phyloP scores from a whole-genome alignment of 2,888 invertebrate species.

The Morpho deidamia region DNA sequence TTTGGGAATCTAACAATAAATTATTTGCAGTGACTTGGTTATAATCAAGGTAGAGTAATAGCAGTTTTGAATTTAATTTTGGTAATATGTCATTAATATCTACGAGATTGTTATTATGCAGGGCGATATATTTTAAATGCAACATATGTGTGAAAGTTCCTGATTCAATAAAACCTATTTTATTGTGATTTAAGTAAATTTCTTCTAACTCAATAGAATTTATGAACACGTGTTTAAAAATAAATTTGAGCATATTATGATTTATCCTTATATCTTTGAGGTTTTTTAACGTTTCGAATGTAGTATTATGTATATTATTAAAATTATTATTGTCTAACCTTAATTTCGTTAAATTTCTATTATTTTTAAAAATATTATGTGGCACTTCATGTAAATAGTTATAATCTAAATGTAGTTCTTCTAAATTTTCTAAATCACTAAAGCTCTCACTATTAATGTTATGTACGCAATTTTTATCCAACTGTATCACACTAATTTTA shows the following conservation, averaged over 20 bases:
- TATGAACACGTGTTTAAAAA: conserved; percentile 87
- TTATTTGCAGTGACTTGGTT: conserved; percentile 86
- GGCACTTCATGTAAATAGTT: conserved; percentile 92
- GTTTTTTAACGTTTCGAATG: conserved; percentile 85
- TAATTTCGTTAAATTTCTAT: conserved; percentile 85
- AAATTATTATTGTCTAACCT: conserved; percentile 93
- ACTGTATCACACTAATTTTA: conserved; percentile 87
- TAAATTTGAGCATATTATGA: conserved; percentile 87
- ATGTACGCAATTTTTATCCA: conserved; percentile 92
- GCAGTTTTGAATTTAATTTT: conserved; percentile 82
- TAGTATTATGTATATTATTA: conserved; percentile 85
- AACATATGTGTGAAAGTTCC: conserved; percentile 86
- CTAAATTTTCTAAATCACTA: conserved; percentile 84
- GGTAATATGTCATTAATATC: conserved; percentile 88
- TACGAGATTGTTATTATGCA: conserved; percentile 88
- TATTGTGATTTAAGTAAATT: conserved; percentile 91
- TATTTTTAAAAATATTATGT: conserved; percentile 86
- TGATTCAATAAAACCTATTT: conserved; percentile 87
- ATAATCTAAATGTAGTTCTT: conserved; percentile 89
- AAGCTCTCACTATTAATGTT: conserved; percentile 89
- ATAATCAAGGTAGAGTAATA: conserved; percentile 87
- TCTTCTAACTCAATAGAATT: conserved; percentile 86
- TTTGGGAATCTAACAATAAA: conserved; percentile 86
- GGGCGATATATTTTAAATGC: conserved; percentile 88
- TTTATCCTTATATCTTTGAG: conserved; percentile 89